Conservation (phyloP, 2,888 invertebrate genomes). For the Caenorhabditis macrosperma region DNA sequence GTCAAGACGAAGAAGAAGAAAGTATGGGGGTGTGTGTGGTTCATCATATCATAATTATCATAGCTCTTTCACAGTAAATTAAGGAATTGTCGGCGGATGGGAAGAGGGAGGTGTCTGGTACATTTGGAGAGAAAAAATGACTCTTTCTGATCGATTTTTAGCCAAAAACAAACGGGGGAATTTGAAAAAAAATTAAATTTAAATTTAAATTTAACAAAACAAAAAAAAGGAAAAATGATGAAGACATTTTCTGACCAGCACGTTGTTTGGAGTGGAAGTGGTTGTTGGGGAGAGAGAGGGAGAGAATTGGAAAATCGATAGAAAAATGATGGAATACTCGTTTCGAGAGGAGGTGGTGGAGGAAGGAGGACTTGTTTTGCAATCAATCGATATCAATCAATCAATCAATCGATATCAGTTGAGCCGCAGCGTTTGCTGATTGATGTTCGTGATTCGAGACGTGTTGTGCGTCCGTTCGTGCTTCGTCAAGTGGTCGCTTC, state of each 20-base stretch:
- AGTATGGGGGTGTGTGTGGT: too few relatives aligned
- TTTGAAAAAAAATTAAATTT: background rate
- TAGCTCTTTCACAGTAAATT: too few relatives aligned
- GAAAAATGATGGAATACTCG: slow-evolving; percentile 13
- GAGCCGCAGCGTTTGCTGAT: slow-evolving; percentile 29
- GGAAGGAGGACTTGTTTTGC: background rate
- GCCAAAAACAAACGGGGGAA: background rate
- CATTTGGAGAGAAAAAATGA: too few relatives aligned
- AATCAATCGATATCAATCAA: slow-evolving; percentile 2
- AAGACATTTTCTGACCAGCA: slow-evolving; percentile 8
- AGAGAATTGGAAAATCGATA: background rate
- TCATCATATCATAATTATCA: too few relatives aligned
- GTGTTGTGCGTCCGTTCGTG: slow-evolving; percentile 76
- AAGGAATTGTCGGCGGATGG: too few relatives aligned
- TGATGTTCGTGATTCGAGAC: slow-evolving; percentile 40
- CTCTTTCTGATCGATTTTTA: too few relatives aligned
- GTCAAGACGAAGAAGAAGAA: too few relatives aligned
- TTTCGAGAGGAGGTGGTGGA: background rate
- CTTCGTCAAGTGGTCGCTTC: slow-evolving; percentile 78
- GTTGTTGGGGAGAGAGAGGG: background rate
- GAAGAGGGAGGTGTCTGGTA: too few relatives aligned
- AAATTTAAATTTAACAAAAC: background rate
- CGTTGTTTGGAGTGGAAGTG: background rate
- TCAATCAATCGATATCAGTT: background rate
- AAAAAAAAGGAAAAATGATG: background rate